Percentiles rank a stretch among this genome's conserved stretches.
Conservation (phyloP, 2,113 vertebrate genomes). For the Notarius lentiginosus region DNA sequence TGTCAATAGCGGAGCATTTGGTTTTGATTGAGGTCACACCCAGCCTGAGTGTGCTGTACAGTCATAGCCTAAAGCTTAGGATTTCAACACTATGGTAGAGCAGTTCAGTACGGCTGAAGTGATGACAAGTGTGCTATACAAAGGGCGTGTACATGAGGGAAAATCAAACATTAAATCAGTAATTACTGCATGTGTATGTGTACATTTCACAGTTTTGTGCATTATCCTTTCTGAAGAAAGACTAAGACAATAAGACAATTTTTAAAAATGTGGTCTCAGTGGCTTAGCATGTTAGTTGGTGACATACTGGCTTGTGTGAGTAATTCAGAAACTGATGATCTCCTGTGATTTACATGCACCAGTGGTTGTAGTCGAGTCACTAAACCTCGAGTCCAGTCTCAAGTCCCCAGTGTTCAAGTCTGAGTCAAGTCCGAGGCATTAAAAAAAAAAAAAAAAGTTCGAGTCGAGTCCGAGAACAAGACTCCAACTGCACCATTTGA, state of each 20-base stretch:
- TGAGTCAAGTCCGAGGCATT: too few species aligned
- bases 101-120: constrained; percentile 19
- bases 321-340: too few species aligned
- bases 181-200: not conserved
- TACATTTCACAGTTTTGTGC: not conserved
- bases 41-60: constrained; percentile 44
- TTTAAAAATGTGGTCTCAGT: not conserved
- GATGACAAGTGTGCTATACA: not conserved
- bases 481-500: too few species aligned
- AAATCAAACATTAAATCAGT: not conserved
- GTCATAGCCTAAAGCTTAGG: constrained; percentile 27
- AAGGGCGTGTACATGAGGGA: not conserved
- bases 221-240: not conserved
- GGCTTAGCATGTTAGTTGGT: too few species aligned
- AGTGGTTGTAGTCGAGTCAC: too few species aligned
- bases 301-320: too few species aligned
- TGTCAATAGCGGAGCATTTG: constrained; percentile 13
- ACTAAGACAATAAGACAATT: not conserved
- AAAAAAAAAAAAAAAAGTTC: too few species aligned
- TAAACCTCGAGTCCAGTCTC: too few species aligned
- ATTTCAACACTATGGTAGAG: constrained; percentile 40
- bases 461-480: too few species aligned
- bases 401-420: too few species aligned
- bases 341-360: too few species aligned
- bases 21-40: constrained; percentile 33